These are phyloP conservation scores for Acronicta leporina DNA, from an alignment of 2,888 invertebrate genomes.

Conservation along the genomic window DNA sequence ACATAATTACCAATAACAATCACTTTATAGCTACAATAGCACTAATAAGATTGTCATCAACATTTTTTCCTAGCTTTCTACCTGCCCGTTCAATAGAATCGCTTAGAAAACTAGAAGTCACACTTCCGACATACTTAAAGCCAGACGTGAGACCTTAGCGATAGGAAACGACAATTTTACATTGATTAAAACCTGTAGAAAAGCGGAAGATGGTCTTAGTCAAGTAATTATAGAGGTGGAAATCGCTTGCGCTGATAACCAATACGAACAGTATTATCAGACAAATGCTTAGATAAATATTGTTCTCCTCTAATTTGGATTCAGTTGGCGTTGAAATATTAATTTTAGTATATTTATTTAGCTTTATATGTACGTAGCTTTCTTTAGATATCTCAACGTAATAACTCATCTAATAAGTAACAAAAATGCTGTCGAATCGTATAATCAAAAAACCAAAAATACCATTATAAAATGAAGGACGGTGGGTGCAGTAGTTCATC, in stretches of 20 bases:
- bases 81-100: slow-evolving; percentile 63
- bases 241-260: slow-evolving; percentile 21
- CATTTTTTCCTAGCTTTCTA: slow-evolving; percentile 56
- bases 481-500: too few species aligned
- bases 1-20: slow-evolving; percentile 2
- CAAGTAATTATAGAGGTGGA: slow-evolving; percentile 35
- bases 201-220: slow-evolving; percentile 67
- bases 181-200: slow-evolving; percentile 65
- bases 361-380: too few species aligned
- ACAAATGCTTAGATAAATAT: too few species aligned
- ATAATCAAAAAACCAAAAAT: too few species aligned
- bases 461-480: too few species aligned
- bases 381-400: too few species aligned
- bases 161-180: slow-evolving; percentile 66
- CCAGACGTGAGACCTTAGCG: slow-evolving; percentile 67
- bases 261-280: slow-evolving; percentile 5
- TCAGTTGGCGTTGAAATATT: too few species aligned
- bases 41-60: slow-evolving; percentile 34
- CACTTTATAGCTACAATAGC: slow-evolving; percentile 25
- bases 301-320: too few species aligned
- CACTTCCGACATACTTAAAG: slow-evolving; percentile 68
- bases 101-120: slow-evolving; percentile 64
- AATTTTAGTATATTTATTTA: too few species aligned
- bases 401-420: too few species aligned
- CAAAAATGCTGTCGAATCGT: too few species aligned